These are phyloP conservation scores for Prunella himalayana DNA, from an alignment of 2,113 vertebrate species.

Conservation along the genomic window DNA sequence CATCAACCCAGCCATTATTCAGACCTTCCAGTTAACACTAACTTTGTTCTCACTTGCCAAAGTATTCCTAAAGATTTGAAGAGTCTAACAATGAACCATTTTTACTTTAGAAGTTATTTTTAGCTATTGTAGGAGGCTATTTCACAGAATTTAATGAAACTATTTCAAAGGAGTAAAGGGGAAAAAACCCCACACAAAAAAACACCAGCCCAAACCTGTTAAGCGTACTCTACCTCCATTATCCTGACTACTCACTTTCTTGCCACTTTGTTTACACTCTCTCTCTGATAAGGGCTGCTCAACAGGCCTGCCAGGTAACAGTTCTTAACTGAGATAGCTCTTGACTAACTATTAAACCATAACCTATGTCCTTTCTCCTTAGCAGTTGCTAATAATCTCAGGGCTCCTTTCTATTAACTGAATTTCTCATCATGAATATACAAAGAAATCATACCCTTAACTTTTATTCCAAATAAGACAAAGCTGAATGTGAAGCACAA, in stretches of 20 bases:
- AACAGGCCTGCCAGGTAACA: neutral
- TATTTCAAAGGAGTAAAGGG: neutral
- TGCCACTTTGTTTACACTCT: conserved; percentile 26
- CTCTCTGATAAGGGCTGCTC: conserved; percentile 13
- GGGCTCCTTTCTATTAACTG: neutral
- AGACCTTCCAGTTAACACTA: neutral
- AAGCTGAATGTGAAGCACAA: neutral
- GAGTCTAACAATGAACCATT: neutral
- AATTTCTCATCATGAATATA: neutral
- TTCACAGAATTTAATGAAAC: neutral
- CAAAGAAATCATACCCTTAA: neutral
- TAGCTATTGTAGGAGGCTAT: neutral
- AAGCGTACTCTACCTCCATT: neutral
- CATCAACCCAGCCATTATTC: neutral
- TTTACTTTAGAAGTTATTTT: neutral
- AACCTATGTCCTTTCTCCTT: neutral
- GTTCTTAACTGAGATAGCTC: neutral
- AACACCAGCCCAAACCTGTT: neutral
- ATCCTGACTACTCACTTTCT: neutral
- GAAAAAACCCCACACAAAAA: neutral
- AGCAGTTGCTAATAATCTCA: neutral
- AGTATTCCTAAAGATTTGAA: too few relatives aligned
- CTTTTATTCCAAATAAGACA: neutral
- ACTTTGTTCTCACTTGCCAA: too few relatives aligned
- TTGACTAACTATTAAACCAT: conserved; percentile 16